A percentile compares a stretch with the other conserved stretches of the same genome.
Evolutionary conservation across 2,113 vertebrate genomes (phyloP).

Genomic region (Benitochromis conjunctus): DNA sequence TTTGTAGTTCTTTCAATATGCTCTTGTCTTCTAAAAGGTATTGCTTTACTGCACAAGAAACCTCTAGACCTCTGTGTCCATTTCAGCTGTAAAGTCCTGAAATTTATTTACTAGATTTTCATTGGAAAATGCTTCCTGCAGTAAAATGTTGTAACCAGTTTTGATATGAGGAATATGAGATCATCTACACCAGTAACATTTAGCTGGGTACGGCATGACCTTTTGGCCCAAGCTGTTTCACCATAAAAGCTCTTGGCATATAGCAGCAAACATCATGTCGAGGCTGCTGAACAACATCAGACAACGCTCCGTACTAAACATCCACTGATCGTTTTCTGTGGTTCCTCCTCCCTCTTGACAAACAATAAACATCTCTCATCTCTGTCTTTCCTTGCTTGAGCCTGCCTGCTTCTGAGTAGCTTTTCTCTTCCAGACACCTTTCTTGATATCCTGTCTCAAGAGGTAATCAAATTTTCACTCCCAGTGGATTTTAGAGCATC

Average conservation of each 20-base stretch:
- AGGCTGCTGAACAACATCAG: background rate
- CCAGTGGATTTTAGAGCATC: conserved; percentile 60
- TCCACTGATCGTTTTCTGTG: background rate
- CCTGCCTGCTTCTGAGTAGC: conserved; percentile 38
- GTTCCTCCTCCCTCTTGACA: background rate
- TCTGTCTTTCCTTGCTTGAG: conserved; percentile 1
- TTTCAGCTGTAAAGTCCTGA: background rate
- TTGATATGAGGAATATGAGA: background rate
- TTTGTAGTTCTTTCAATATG: background rate
- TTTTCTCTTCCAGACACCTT: conserved; percentile 57
- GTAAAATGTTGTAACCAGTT: background rate
- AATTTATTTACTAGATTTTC: background rate
- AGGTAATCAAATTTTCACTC: conserved; percentile 68
- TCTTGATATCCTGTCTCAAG: conserved; percentile 62
- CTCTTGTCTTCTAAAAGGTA: background rate
- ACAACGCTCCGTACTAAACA: background rate
- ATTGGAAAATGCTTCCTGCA: background rate
- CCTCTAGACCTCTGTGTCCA: background rate
- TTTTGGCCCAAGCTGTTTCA: conserved; percentile 3
- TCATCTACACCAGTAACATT: background rate
- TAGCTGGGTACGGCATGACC: background rate
- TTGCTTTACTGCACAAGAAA: background rate
- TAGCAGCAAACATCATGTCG: background rate
- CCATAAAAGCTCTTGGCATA: background rate
- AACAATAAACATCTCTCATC: background rate